A percentile compares a stretch with the other conserved stretches of the same genome.
Evolutionary conservation across 1,140 invertebrate species (phyloP).

Genomic region (Drosophila hydei): DNA sequence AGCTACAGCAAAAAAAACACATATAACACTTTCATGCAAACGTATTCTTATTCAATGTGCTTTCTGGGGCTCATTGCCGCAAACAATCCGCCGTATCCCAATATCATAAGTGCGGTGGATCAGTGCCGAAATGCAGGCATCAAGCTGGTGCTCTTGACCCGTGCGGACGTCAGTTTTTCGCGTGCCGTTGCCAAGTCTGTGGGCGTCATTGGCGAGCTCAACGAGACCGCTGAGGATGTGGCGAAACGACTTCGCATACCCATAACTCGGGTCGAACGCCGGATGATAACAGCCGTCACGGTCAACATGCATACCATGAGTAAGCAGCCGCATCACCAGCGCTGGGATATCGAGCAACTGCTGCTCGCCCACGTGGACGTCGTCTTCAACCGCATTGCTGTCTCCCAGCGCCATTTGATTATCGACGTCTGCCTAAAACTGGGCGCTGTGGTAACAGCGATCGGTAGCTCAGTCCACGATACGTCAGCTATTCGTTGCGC

Average conservation of each 20-base stretch:
- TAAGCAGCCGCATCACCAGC: slow-evolving; percentile 42
- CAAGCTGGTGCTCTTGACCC: slow-evolving; percentile 50
- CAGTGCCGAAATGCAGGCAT: slow-evolving; percentile 52
- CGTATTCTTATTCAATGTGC: slow-evolving; percentile 22
- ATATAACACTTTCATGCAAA: slow-evolving; percentile 16
- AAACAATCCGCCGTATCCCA: slow-evolving; percentile 24
- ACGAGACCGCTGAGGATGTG: slow-evolving; percentile 25
- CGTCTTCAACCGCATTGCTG: slow-evolving; percentile 32
- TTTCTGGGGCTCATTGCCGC: slow-evolving; percentile 53
- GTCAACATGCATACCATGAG: slow-evolving; percentile 45
- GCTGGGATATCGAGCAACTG: slow-evolving; percentile 40
- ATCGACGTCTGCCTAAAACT: slow-evolving; percentile 51
- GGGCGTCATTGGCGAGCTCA: slow-evolving; percentile 24
- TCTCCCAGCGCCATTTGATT: slow-evolving; percentile 38
- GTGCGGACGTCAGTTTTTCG: neutral
- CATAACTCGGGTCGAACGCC: neutral
- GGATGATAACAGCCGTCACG: neutral
- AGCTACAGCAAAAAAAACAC: neutral
- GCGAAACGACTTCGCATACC: slow-evolving; percentile 3
- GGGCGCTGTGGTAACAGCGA: slow-evolving; percentile 53
- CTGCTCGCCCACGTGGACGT: slow-evolving; percentile 46
- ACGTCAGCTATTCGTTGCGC: slow-evolving; percentile 26
- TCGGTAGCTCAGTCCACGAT: slow-evolving; percentile 39
- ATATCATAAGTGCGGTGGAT: slow-evolving; percentile 25
- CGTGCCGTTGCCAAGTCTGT: slow-evolving; percentile 37